Evolutionary conservation across 1,140 invertebrate species (phyloP).

Genomic region (Lithobius niger): DNA sequence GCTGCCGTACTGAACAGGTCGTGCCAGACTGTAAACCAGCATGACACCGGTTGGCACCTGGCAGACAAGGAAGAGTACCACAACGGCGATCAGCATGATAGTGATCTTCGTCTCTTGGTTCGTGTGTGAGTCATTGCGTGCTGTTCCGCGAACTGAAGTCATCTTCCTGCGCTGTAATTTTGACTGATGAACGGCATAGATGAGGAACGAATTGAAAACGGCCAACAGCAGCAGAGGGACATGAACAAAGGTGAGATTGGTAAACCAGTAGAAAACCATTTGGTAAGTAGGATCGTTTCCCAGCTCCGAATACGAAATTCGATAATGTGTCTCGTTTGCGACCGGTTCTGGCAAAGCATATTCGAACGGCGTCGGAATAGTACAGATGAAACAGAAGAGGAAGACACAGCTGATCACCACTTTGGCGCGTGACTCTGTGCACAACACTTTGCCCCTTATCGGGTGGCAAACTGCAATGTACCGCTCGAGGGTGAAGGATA

Average conservation of each 20-base stretch:
- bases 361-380: slow-evolving; percentile 49
- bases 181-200: slow-evolving; percentile 47
- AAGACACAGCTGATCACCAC: slow-evolving; percentile 45
- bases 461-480: slow-evolving; percentile 65
- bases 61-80: slow-evolving; percentile 56
- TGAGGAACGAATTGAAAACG: slow-evolving; percentile 57
- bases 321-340: slow-evolving; percentile 3
- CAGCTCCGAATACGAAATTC: not conserved
- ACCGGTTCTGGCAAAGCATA: slow-evolving; percentile 29
- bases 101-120: slow-evolving; percentile 56
- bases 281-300: slow-evolving; percentile 18
- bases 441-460: slow-evolving; percentile 52
- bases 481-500: slow-evolving; percentile 60
- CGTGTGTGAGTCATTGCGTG: slow-evolving; percentile 27
- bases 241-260: slow-evolving; percentile 47
- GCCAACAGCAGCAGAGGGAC: slow-evolving; percentile 49
- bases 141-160: slow-evolving; percentile 30
- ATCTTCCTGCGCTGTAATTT: slow-evolving; percentile 38
- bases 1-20: slow-evolving; percentile 22
- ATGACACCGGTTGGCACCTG: slow-evolving; percentile 33
- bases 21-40: not conserved
- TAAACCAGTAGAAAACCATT: slow-evolving; percentile 49
- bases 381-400: slow-evolving; percentile 47
- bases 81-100: slow-evolving; percentile 56
- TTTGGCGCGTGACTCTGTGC: slow-evolving; percentile 40